Base-by-base conservation (phyloP, 2,797 vertebrate genomes). In the Mareca strepera region DNA sequence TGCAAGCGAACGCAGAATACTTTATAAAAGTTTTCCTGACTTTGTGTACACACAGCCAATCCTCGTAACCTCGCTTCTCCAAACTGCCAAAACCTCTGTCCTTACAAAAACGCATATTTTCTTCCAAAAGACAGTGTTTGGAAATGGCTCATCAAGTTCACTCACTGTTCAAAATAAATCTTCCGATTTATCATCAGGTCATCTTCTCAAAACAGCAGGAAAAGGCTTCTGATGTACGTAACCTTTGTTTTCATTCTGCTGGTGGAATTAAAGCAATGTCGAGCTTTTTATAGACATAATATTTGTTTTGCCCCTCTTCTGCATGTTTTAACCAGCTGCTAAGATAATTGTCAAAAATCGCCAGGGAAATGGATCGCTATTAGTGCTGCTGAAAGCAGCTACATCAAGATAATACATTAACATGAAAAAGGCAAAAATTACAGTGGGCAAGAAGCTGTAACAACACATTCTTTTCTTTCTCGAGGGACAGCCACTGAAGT, bases 161-260 rank as follows among this genome's bases (percentile, higher is more conserved):
- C 59, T 91, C 72, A 80, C 68, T 89, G 72, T 85, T 93, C 93
- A 95, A 74, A 95, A 95, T 35, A 95, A 82, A 94, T 93, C 22
- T 60, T 86, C 33, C 64, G 80, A 87, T 93, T 94, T 95, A 94
- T 94, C 88, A 82, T 33, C 1, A 7, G 64, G 64, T 85, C 92
- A 82, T 87, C 81, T 94, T 94, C 93, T 91, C 83, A 94, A 95
- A 95, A 95, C 86, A 93, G 84, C 56, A 91, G 52, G 75, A 82
- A 94, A 92, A 94, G 75, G 23, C 86, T 91, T 94, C 90, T 91
- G 78, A 82, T 92, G 58, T 80, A 60, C 0, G 0, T 55, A 89
- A 85, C 39, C 53, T 90, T 93, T 94, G 68, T 92, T 93, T 93
- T 93, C 88, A 85, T 95, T 90, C 56, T 92, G 18, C 67, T 92